Percentiles rank a stretch among this genome's conserved stretches.
Evolutionary conservation across 2,888 invertebrate genomes (phyloP).

Genomic region (Tenthredo notha): DNA sequence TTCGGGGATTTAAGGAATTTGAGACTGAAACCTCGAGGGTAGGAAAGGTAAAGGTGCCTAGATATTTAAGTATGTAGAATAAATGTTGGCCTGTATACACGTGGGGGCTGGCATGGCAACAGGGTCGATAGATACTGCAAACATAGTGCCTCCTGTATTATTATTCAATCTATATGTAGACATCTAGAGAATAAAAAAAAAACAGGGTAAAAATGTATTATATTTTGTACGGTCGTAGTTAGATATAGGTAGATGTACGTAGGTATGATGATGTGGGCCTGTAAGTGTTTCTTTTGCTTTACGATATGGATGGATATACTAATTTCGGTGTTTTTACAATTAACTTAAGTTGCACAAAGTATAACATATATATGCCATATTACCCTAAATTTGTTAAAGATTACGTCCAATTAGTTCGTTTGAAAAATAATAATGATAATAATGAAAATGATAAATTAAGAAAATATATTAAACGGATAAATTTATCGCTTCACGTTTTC

Average conservation of each 20-base stretch:
- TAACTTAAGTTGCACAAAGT: background rate
- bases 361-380: background rate
- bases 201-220: constrained; percentile 13
- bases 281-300: background rate
- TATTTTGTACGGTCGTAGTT: background rate
- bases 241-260: background rate
- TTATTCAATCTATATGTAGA: constrained; percentile 46
- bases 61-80: constrained; percentile 13
- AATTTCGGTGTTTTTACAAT: background rate
- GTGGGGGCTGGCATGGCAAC: constrained; percentile 77
- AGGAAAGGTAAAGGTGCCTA: background rate
- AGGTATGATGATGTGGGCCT: background rate
- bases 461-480: background rate
- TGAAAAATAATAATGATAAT: background rate
- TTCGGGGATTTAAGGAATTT: background rate
- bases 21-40: background rate
- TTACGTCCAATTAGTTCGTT: background rate
- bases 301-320: background rate
- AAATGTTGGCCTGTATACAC: constrained; percentile 69
- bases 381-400: background rate
- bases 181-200: background rate
- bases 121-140: constrained; percentile 73
- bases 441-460: background rate
- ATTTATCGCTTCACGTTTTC: background rate
- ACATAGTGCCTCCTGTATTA: constrained; percentile 46